Evolutionary conservation across 2,888 invertebrate species (phyloP).

Genomic region (Physocephala rufipes): DNA sequence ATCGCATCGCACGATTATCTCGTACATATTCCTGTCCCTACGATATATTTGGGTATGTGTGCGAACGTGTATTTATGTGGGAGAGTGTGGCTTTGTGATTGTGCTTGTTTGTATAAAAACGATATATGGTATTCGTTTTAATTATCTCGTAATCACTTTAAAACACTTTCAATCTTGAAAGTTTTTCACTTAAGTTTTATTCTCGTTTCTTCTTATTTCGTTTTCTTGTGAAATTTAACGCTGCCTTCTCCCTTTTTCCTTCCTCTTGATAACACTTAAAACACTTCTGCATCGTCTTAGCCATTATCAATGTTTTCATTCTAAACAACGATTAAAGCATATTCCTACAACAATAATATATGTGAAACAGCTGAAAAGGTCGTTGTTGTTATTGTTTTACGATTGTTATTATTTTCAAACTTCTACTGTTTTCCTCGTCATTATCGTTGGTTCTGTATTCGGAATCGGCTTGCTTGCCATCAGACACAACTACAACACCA

Average conservation of each 20-base stretch:
- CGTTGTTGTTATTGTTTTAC: no score
- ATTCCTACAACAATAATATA: no score
- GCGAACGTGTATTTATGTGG: background rate
- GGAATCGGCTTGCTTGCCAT: background rate
- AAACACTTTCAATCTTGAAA: constrained; percentile 32
- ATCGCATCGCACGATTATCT: background rate
- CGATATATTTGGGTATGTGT: background rate
- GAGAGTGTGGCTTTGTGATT: constrained; percentile 1
- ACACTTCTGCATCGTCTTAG: background rate
- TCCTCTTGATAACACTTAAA: background rate
- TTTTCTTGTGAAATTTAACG: background rate
- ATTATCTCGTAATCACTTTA: constrained; percentile 31
- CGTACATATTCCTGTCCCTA: background rate
- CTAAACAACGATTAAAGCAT: no score
- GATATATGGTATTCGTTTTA: constrained; percentile 25
- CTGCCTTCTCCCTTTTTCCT: background rate
- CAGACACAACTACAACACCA: background rate
- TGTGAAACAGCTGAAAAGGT: no score
- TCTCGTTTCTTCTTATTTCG: background rate
- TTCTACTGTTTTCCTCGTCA: background rate
- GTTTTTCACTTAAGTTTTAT: constrained; percentile 28
- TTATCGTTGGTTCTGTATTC: background rate
- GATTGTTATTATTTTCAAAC: background rate
- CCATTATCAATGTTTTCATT: no score
- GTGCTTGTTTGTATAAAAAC: constrained; percentile 9